phyloP scores from a whole-genome alignment of 2,113 vertebrate species.

The Notechis scutatus region DNA sequence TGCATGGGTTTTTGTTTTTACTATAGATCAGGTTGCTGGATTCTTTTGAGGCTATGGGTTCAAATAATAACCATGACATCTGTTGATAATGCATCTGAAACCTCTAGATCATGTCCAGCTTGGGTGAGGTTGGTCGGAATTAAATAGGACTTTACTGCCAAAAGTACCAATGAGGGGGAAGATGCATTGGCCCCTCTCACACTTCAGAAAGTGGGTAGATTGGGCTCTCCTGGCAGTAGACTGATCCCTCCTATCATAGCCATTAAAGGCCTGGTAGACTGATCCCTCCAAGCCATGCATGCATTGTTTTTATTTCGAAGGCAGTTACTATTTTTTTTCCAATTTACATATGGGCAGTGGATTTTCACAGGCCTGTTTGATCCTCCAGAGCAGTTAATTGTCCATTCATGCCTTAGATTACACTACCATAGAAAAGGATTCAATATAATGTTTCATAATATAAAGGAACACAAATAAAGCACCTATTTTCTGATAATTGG shows the following conservation, averaged over 20 bases:
- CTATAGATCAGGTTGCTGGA: neutral
- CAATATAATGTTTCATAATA: neutral
- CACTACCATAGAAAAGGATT: neutral
- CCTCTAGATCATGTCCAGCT: neutral
- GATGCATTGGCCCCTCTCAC: neutral
- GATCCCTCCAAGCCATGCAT: no score
- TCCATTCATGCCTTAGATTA: neutral
- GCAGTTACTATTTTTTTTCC: no score
- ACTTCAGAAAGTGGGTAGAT: neutral
- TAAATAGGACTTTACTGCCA: neutral
- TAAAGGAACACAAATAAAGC: neutral
- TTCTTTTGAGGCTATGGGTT: neutral
- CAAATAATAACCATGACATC: neutral
- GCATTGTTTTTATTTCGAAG: no score
- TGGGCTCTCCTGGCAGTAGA: no score
- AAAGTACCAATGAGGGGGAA: neutral
- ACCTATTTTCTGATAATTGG: neutral
- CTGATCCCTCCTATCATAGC: neutral
- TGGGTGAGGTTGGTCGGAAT: neutral
- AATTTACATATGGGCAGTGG: no score
- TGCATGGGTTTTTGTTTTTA: neutral
- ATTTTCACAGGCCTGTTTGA: no score
- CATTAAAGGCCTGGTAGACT: neutral
- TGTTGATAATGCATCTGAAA: neutral
- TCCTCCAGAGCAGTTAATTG: no score